Conservation (phyloP, 2,113 vertebrate genomes). For the Heterotis niloticus region DNA sequence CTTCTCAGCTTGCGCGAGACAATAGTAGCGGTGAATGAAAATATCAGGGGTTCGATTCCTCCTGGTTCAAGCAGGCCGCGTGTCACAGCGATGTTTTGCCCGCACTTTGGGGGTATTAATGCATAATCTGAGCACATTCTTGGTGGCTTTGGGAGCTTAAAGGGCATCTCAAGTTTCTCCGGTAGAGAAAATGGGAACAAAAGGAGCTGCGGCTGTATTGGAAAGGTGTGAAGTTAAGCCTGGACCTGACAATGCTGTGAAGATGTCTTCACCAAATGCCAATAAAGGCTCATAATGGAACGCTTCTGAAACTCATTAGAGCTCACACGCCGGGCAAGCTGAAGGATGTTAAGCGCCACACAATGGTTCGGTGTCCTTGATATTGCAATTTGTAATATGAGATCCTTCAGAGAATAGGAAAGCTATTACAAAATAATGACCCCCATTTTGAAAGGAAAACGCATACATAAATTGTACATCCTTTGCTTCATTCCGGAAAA, state of each 20-base stretch:
- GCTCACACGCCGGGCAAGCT: not conserved
- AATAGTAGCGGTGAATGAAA: conserved; percentile 11
- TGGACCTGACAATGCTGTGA: conserved; percentile 2
- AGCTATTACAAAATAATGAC: not conserved
- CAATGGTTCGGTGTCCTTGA: not conserved
- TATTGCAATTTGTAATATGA: conserved; percentile 15
- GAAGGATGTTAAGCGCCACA: not conserved
- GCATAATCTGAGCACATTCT: conserved; percentile 15
- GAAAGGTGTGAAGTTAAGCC: conserved; percentile 15
- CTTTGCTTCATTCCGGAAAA: not conserved
- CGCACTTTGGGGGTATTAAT: conserved; percentile 17
- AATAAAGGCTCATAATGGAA: not conserved
- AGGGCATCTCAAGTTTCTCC: conserved; percentile 8
- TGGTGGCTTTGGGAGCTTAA: conserved; percentile 2
- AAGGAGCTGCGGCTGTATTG: conserved; percentile 14
- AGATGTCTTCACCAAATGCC: not conserved
- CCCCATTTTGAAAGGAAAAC: not conserved
- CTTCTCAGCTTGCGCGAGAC: not conserved
- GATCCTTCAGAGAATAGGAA: not conserved
- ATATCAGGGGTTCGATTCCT: conserved; percentile 1
- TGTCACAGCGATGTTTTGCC: conserved; percentile 17
- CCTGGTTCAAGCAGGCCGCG: conserved; percentile 1
- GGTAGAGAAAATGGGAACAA: conserved; percentile 17
- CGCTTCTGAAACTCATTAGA: not conserved
- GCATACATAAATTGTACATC: not conserved